phyloP scores from a whole-genome alignment of 2,797 vertebrate genomes.

The Cephalopachus bancanus region DNA sequence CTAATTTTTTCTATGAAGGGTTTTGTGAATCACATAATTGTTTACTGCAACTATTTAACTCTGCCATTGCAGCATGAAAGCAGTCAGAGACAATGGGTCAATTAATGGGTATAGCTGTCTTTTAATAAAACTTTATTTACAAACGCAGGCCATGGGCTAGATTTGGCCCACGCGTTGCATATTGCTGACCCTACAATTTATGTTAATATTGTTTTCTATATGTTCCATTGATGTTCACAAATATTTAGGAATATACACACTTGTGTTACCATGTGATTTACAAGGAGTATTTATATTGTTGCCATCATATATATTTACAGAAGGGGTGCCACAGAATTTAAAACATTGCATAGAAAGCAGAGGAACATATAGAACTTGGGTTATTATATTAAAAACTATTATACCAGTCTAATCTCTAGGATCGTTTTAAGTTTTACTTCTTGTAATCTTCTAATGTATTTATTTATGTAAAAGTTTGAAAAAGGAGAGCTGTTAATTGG shows the following conservation, averaged over 20 bases:
- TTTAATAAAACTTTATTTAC: neutral
- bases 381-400: neutral
- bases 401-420: neutral
- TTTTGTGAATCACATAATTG: neutral
- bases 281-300: neutral
- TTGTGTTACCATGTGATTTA: neutral
- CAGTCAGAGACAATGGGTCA: neutral
- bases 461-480: neutral
- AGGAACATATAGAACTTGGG: neutral
- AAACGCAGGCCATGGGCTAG: neutral
- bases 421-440: neutral
- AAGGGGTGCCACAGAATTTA: neutral
- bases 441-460: neutral
- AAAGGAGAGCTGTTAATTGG: neutral
- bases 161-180: neutral
- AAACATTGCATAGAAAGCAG: neutral
- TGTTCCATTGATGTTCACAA: neutral
- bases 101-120: neutral
- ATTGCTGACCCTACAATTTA: neutral
- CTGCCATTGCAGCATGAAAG: neutral
- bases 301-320: neutral
- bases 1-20: neutral
- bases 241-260: neutral
- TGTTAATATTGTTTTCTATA: conserved; percentile 14
- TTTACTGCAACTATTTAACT: neutral